phyloP scores from a whole-genome alignment of 2,797 vertebrate species.

The Cephalopachus bancanus region DNA sequence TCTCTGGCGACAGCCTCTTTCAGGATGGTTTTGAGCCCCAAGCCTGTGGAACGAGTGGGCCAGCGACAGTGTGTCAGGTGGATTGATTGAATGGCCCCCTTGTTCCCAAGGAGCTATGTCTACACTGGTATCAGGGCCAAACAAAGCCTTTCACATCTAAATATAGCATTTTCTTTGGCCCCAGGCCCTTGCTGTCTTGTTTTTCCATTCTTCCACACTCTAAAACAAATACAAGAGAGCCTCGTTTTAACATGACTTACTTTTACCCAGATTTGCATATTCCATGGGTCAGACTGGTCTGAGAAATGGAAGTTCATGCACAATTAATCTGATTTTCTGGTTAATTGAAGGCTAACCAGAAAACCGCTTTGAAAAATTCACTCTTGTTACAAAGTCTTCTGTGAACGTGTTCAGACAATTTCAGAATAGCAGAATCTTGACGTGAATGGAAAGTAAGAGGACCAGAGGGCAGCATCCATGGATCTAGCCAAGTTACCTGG shows the following conservation, averaged over 20 bases:
- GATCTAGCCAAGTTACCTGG: accelerated
- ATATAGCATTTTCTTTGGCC: constrained; percentile 68
- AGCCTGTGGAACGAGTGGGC: background rate
- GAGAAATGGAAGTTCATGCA: constrained; percentile 67
- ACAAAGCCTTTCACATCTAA: constrained; percentile 64
- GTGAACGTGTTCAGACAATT: background rate
- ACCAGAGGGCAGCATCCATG: accelerated
- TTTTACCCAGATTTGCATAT: constrained; percentile 47
- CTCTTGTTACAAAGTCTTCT: background rate
- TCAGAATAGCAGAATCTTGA: background rate
- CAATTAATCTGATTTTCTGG: constrained; percentile 73
- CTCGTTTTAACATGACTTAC: background rate
- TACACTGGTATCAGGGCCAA: background rate
- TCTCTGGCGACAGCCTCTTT: constrained; percentile 84
- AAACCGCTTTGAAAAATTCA: constrained; percentile 13
- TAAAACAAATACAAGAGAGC: constrained; percentile 48
- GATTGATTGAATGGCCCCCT: constrained; percentile 70
- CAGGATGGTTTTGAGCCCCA: background rate
- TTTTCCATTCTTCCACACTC: constrained; percentile 15
- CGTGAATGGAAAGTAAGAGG: background rate
- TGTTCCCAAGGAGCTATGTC: constrained; percentile 53
- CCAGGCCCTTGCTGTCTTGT: constrained; percentile 27
- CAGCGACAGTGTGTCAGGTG: constrained; percentile 53
- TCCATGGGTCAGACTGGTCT: constrained; percentile 31
- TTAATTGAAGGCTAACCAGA: constrained; percentile 60